Evolutionary conservation across 2,797 vertebrate genomes (phyloP), one percentile per base, ranked within the genome.

Genomic region (Sebastes iracundus): DNA sequence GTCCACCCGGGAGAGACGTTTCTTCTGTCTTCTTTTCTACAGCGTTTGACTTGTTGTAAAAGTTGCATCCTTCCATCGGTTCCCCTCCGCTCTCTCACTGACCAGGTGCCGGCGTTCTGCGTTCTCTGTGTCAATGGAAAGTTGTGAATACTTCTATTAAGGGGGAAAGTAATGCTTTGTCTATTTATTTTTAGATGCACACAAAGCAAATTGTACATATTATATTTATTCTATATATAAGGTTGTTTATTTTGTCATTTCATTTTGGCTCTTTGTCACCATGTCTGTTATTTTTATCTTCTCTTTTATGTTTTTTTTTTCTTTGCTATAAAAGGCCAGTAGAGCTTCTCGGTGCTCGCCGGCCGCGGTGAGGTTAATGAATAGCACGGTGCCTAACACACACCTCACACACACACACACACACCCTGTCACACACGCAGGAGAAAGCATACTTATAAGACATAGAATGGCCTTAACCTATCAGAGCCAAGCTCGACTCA

Each of bases 151-250:
- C 94, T 96, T 94, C 92, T 95, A 89, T 90, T 25, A 94, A 93
- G 83, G 87, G 88, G 93, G 93, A 82, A 93, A 90, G 88, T 90
- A 87, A 93, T 91, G 94, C 93, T 95, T 94, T 94, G 94, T 95
- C 95, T 96, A 96, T 96, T 96, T 96, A 96, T 96, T 96, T 95
- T 94, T 94, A 95, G 92, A 95, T 94, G 92, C 92, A 95, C 94
- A 96, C 94, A 95, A 95, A 96, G 94, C 93, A 94, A 95, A 94
- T 93, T 96, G 94, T 96, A 96, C 88, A 96, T 96, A 96, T 86
- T 93, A 96, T 96, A 96, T 96, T 96, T 96, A 96, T 96, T 96
- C 94, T 96, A 94, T 95, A 96, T 95, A 95, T 96, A 93, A 92
- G 93, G 91, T 88, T 95, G 94, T 96, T 94, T 95, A 95, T 96